A percentile compares a stretch with the other conserved stretches of the same genome.
These are phyloP conservation scores for Vespertilio murinus DNA, from an alignment of 2,797 vertebrate genomes.

Conservation along the genomic window DNA sequence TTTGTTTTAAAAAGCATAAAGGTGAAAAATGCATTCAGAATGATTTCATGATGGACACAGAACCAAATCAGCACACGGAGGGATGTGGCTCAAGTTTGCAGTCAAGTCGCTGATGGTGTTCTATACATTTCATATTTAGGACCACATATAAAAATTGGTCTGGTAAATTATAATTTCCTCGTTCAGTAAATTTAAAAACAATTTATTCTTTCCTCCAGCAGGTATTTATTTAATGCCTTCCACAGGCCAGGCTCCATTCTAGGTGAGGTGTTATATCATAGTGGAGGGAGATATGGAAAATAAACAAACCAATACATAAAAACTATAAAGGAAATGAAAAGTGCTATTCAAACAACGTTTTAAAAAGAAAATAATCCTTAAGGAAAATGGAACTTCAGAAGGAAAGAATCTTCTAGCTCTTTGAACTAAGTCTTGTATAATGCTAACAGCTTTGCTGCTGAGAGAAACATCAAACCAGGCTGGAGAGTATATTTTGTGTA, in stretches of 20 bases:
- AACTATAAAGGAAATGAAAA: not conserved
- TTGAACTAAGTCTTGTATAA: not conserved
- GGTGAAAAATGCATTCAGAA: not conserved
- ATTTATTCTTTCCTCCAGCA: not conserved
- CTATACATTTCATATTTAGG: not conserved
- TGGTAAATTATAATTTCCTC: not conserved
- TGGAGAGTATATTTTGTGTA: accelerated
- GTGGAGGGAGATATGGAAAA: not conserved
- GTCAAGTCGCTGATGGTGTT: not conserved
- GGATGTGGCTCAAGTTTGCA: not conserved
- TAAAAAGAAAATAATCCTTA: constrained; percentile 12
- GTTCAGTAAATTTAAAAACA: not conserved
- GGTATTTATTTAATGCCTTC: not conserved
- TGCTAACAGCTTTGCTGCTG: not conserved
- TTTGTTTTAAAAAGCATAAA: not conserved
- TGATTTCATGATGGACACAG: not conserved
- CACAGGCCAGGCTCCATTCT: not conserved
- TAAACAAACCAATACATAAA: not conserved
- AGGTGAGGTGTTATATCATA: not conserved
- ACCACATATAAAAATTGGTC: not conserved
- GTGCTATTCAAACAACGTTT: not conserved
- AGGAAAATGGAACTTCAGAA: not conserved
- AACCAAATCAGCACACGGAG: not conserved
- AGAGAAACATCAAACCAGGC: not conserved
- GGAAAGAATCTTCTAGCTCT: not conserved